These are phyloP conservation scores for Allygus modestus DNA, from an alignment of 2,888 invertebrate species.

Conservation along the genomic window DNA sequence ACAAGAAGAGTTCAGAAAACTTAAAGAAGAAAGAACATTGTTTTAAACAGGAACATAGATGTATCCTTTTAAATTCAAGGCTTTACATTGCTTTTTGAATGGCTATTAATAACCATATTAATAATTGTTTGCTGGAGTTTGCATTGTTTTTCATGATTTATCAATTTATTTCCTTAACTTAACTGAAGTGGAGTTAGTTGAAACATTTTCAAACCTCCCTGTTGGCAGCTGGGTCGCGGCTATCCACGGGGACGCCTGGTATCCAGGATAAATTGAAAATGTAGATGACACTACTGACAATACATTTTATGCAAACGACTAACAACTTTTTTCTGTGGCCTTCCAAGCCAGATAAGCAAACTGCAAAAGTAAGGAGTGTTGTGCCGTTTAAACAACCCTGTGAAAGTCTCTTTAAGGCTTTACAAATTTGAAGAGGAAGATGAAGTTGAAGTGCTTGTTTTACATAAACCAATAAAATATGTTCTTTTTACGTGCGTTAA, in stretches of 20 bases:
- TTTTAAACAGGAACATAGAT: background rate
- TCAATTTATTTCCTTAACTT: slow-evolving; percentile 13
- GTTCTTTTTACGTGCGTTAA: background rate
- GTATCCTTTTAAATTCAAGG: slow-evolving; percentile 11
- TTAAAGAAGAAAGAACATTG: too few species aligned
- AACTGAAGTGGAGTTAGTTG: slow-evolving; percentile 6
- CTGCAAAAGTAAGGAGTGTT: background rate
- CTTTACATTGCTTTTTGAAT: slow-evolving; percentile 11
- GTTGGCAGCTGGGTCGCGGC: slow-evolving; percentile 1
- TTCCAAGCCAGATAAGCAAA: slow-evolving; percentile 3
- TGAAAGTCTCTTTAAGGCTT: slow-evolving; percentile 4
- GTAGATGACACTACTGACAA: slow-evolving; percentile 2
- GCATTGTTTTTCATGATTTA: slow-evolving; percentile 11
- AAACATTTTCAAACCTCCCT: background rate
- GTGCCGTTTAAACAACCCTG: background rate
- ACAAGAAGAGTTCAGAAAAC: too few species aligned
- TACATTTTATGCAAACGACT: background rate
- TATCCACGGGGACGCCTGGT: background rate
- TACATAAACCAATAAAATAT: background rate
- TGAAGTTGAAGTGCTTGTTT: background rate
- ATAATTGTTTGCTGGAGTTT: background rate
- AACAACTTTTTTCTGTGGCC: background rate
- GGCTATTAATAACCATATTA: background rate
- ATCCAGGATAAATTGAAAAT: background rate
- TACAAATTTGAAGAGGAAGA: background rate